These are phyloP conservation scores for Notarius quadriscutis DNA, from an alignment of 2,113 vertebrate genomes.

Conservation along the genomic window DNA sequence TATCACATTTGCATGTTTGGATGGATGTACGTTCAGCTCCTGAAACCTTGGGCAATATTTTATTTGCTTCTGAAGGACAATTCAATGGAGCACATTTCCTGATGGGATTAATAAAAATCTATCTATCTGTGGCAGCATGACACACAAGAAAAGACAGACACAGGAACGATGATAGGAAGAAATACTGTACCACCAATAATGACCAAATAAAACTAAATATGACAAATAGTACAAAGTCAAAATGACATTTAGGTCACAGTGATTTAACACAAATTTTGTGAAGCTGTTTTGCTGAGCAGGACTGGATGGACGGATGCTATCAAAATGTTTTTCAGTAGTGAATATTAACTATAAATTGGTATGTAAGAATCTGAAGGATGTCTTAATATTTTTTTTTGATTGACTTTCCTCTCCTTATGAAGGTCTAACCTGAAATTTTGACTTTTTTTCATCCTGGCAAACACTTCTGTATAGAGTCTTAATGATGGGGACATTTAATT, in stretches of 20 bases:
- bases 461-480: neutral
- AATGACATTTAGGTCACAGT: slow-evolving; percentile 16
- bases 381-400: neutral
- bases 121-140: neutral
- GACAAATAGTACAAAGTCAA: slow-evolving; percentile 7
- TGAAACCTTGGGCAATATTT: neutral
- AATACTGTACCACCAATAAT: neutral
- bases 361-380: neutral
- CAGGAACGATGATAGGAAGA: slow-evolving; percentile 18
- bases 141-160: slow-evolving; percentile 19
- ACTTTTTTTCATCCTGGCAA: neutral
- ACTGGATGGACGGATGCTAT: neutral
- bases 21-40: neutral
- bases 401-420: neutral
- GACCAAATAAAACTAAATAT: neutral
- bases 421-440: neutral
- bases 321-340: neutral
- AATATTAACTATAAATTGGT: neutral
- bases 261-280: slow-evolving; percentile 29
- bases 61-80: neutral
- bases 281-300: neutral
- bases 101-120: neutral
- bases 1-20: neutral
- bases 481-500: neutral
- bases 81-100: neutral